Evolutionary conservation across 2,797 vertebrate genomes (phyloP), one percentile per base, ranked within the genome.

Genomic region (Odontamblyopus lacepedii): DNA sequence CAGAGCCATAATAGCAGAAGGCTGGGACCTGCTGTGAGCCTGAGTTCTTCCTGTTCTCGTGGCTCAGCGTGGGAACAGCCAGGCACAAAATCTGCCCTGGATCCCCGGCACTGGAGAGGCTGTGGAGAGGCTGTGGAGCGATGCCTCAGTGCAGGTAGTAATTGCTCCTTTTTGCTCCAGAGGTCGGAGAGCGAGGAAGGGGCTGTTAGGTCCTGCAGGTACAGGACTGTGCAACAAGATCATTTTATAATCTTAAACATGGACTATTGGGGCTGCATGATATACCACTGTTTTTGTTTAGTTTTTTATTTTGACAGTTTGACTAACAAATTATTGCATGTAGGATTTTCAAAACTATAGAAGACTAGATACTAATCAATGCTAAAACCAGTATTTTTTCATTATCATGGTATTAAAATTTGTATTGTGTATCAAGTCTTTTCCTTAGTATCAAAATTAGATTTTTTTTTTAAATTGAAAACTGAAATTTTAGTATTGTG

Each of bases 1-100:
- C 88, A 83, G 57, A 57, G 90, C 90, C 91, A 91, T 88, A 82
- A 86, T 84, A 83, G 89, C 91, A 92, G 91, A 92, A 91, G 91
- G 91, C 86, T 86, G 72, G 82, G 78, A 76, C 91, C 86, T 81
- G 89, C 89, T 90, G 90, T 63, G 88, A 30, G 9, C 75, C 88
- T 23, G 85, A 90, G 88, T 88, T 85, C 89, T 89, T 90, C 88
- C 89, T 92, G 89, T 92, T 89, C 88, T 90, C 79, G 79, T 78
- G 78, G 59, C 89, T 85, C 88, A 88, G 89, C 82, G 84, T 91
- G 91, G 88, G 86, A 88, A 89, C 88, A 84, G 83, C 88, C 81
- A 15, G 23, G 74, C 85, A 89, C 81, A 79, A 78, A 88, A 89
- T 78, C 83, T 85, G 85, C 85, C 84, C 80, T 81, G 83, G 78